Evolutionary conservation across 2,888 invertebrate genomes (phyloP).

Genomic region (Euclidia mi): DNA sequence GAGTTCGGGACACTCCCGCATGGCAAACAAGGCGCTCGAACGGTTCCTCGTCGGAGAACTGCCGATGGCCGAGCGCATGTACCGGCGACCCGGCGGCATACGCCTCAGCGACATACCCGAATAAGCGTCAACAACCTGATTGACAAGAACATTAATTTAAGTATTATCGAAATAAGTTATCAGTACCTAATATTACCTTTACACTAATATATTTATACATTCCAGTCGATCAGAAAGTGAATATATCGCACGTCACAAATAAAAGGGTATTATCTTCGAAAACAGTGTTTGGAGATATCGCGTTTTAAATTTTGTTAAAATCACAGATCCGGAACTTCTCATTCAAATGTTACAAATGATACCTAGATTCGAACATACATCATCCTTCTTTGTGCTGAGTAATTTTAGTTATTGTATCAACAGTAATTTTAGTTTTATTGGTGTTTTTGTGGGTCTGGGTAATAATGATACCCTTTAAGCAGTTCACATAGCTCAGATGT

Average conservation of each 20-base stretch:
- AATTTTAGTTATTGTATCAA: too few species aligned
- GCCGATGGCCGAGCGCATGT: conserved; percentile 93
- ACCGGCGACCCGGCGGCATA: conserved; percentile 91
- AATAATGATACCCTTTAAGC: too few species aligned
- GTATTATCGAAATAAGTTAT: not conserved
- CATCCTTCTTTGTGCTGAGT: too few species aligned
- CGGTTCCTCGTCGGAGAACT: conserved; percentile 94
- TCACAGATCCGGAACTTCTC: too few species aligned
- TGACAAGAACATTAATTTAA: conserved; percentile 19
- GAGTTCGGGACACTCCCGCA: conserved; percentile 93
- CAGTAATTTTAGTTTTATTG: too few species aligned
- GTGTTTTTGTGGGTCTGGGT: too few species aligned
- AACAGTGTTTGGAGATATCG: too few species aligned
- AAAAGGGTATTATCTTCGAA: too few species aligned
- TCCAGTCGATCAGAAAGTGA: not conserved
- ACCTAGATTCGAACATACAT: too few species aligned
- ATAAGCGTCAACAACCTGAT: conserved; percentile 55
- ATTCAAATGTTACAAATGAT: too few species aligned
- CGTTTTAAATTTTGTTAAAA: too few species aligned
- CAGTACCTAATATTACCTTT: not conserved
- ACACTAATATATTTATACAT: not conserved
- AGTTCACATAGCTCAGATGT: too few species aligned
- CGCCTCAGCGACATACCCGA: conserved; percentile 90
- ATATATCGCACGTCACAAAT: not conserved
- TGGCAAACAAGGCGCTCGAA: conserved; percentile 91